phyloP scores from a whole-genome alignment of 2,797 vertebrate genomes.

The Trematomus bernacchii region DNA sequence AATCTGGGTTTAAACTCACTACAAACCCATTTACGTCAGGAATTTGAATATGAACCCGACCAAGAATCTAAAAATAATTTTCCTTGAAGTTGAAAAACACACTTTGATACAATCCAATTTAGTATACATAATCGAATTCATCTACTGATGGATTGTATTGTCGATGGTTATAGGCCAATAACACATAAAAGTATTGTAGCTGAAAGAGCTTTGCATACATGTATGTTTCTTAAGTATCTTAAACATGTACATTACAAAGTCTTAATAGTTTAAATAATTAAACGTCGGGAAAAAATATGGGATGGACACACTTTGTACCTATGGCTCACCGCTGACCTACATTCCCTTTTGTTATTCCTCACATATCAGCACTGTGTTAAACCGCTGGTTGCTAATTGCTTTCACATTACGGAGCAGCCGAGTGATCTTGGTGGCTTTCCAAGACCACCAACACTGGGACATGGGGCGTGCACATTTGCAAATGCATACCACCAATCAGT shows the following conservation, averaged over 20 bases:
- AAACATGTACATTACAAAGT: neutral
- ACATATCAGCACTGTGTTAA: slow-evolving; percentile 83
- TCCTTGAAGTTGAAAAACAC: neutral
- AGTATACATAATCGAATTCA: neutral
- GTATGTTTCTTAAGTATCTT: neutral
- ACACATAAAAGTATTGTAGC: neutral
- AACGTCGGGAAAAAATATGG: neutral
- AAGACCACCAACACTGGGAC: slow-evolving; percentile 91
- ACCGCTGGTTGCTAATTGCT: slow-evolving; percentile 91
- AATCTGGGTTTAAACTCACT: slow-evolving; percentile 62
- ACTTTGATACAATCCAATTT: neutral
- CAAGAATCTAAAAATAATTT: slow-evolving; percentile 15
- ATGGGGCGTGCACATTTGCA: slow-evolving; percentile 68
- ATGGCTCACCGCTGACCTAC: slow-evolving; percentile 66
- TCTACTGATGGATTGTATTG: neutral
- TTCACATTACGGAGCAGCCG: slow-evolving; percentile 90
- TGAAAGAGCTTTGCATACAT: slow-evolving; percentile 6
- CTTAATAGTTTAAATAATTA: neutral
- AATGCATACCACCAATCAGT: slow-evolving; percentile 65
- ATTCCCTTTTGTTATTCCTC: slow-evolving; percentile 81
- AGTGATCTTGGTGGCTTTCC: slow-evolving; percentile 88
- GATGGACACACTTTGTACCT: slow-evolving; percentile 45
- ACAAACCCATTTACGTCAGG: slow-evolving; percentile 48
- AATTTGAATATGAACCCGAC: slow-evolving; percentile 24
- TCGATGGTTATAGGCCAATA: slow-evolving; percentile 1